Evolutionary conservation across 1,140 invertebrate species (phyloP).

Genomic region (Pseudoatta argentina): DNA sequence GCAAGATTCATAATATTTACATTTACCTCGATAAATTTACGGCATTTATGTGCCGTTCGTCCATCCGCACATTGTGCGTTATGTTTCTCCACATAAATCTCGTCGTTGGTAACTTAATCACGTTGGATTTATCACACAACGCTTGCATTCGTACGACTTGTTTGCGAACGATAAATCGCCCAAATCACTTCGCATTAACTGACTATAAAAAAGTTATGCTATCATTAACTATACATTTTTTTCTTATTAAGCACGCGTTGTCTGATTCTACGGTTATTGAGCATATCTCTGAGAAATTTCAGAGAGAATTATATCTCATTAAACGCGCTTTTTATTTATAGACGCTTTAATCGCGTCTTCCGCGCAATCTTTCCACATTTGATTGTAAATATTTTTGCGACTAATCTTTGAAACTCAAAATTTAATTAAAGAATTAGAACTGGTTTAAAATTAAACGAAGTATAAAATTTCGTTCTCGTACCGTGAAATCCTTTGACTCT

Average conservation of each 20-base stretch:
- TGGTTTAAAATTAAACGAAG: background rate
- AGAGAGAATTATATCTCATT: background rate
- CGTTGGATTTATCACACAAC: constrained; percentile 52
- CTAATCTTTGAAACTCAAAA: constrained; percentile 1
- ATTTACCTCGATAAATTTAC: constrained; percentile 52
- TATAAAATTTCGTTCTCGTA: background rate
- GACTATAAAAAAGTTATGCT: constrained; percentile 33
- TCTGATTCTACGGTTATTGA: background rate
- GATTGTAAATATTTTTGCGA: background rate
- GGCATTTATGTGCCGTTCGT: constrained; percentile 47
- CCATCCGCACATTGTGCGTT: constrained; percentile 42
- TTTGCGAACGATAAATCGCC: constrained; percentile 44
- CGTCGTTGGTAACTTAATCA: constrained; percentile 54
- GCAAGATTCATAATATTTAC: constrained; percentile 48
- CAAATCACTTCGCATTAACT: constrained; percentile 9
- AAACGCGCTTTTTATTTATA: background rate
- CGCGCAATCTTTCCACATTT: background rate
- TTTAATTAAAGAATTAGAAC: background rate
- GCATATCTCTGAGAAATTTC: background rate
- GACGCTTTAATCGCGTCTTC: background rate
- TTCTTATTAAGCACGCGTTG: background rate
- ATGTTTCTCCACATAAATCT: constrained; percentile 51
- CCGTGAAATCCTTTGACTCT: background rate
- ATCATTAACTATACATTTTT: constrained; percentile 25
- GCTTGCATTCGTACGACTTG: constrained; percentile 33